Conservation (phyloP, 2,888 invertebrate species). For the Coelogynopora nodosa region DNA sequence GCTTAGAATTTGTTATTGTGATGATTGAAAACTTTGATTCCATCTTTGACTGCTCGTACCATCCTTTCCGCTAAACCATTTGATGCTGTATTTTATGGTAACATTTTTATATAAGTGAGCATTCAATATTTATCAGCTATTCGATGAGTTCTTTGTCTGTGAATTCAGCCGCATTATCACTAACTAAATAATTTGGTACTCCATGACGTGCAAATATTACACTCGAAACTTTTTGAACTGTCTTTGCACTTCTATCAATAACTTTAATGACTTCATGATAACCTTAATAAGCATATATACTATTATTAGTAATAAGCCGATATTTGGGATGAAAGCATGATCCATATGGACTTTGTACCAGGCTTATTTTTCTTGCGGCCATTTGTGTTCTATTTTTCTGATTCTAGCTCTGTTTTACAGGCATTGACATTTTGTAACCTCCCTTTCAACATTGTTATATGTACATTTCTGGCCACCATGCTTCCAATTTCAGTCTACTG, state of each 20-base stretch:
- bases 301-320: slow-evolving; percentile 33
- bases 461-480: slow-evolving; percentile 35
- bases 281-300: slow-evolving; percentile 32
- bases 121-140: slow-evolving; percentile 42
- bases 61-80: slow-evolving; percentile 43
- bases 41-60: slow-evolving; percentile 42
- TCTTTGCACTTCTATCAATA: neutral
- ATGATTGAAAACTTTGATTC: slow-evolving; percentile 37
- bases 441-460: too few relatives aligned
- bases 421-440: slow-evolving; percentile 7
- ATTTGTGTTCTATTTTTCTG: slow-evolving; percentile 20
- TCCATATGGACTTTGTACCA: slow-evolving; percentile 39
- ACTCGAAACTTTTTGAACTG: slow-evolving; percentile 30
- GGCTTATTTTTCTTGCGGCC: neutral
- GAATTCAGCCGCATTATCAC: slow-evolving; percentile 44
- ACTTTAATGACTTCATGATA: slow-evolving; percentile 35
- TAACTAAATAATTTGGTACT: slow-evolving; percentile 38
- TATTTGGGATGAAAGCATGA: slow-evolving; percentile 32
- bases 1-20: slow-evolving; percentile 40
- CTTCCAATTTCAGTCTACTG: slow-evolving; percentile 33
- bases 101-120: slow-evolving; percentile 43
- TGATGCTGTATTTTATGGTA: slow-evolving; percentile 41
- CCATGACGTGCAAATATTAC: slow-evolving; percentile 40
- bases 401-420: slow-evolving; percentile 5
- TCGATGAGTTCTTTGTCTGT: slow-evolving; percentile 38